These are phyloP conservation scores for Tetramorium bicarinatum DNA, from an alignment of 2,888 invertebrate species.

Conservation along the genomic window DNA sequence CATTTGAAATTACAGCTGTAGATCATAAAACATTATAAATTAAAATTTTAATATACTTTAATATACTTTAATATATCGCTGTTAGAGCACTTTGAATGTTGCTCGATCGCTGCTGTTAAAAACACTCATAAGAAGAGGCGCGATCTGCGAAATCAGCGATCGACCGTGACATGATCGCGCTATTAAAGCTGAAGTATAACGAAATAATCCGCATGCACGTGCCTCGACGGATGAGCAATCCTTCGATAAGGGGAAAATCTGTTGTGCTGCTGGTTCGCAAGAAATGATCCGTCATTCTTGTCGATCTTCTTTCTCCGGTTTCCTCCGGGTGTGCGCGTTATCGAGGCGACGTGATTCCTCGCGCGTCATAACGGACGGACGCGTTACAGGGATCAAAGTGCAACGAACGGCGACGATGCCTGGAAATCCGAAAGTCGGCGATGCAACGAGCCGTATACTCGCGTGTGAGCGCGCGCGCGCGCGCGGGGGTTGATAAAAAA, in stretches of 20 bases:
- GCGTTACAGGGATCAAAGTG: constrained; percentile 77
- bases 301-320: constrained; percentile 13
- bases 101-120: neutral
- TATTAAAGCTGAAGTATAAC: neutral
- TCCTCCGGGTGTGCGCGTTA: constrained; percentile 47
- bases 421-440: constrained; percentile 76
- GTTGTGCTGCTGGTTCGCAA: constrained; percentile 26
- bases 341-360: constrained; percentile 61
- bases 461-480: constrained; percentile 34
- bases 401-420: constrained; percentile 74
- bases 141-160: constrained; percentile 6
- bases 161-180: constrained; percentile 3
- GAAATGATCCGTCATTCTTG: constrained; percentile 34
- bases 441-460: constrained; percentile 35
- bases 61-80: too few species aligned
- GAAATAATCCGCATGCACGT: constrained; percentile 37
- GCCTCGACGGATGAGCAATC: constrained; percentile 32
- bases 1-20: neutral
- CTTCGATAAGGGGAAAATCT: constrained; percentile 36
- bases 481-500: constrained; percentile 82
- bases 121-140: neutral
- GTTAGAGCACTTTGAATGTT: neutral
- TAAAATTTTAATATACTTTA: constrained; percentile 8
- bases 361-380: constrained; percentile 28
- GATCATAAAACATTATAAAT: neutral